Evolutionary conservation across 1,140 invertebrate species (phyloP).

Genomic region (Probaryconus sp.): DNA sequence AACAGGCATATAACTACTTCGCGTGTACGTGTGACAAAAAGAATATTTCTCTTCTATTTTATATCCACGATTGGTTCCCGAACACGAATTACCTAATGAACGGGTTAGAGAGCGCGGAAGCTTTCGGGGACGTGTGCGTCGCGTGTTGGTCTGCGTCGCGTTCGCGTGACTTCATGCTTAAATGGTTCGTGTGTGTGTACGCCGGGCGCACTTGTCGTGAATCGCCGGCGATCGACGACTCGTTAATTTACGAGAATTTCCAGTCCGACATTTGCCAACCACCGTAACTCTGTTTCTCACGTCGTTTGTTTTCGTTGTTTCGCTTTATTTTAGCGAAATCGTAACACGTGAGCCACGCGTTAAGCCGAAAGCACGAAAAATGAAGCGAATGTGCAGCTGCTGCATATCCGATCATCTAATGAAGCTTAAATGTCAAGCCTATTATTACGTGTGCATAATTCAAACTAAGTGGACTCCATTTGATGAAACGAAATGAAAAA

Average conservation of each 20-base stretch:
- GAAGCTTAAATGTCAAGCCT: too few relatives aligned
- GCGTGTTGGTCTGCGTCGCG: slow-evolving; percentile 49
- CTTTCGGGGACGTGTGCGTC: too few relatives aligned
- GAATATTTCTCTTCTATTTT: too few relatives aligned
- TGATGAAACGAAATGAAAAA: not conserved
- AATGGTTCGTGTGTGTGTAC: slow-evolving; percentile 34
- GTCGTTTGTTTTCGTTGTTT: slow-evolving; percentile 6
- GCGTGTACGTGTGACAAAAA: too few relatives aligned
- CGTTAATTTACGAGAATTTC: slow-evolving; percentile 53
- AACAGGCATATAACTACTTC: too few relatives aligned
- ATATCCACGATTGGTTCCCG: too few relatives aligned
- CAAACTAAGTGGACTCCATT: too few relatives aligned
- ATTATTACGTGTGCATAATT: too few relatives aligned
- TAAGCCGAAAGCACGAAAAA: slow-evolving; percentile 32
- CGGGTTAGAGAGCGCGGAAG: too few relatives aligned
- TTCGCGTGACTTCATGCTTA: slow-evolving; percentile 68
- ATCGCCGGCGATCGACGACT: slow-evolving; percentile 60
- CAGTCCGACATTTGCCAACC: slow-evolving; percentile 27
- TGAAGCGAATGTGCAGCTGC: slow-evolving; percentile 9
- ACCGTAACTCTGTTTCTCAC: slow-evolving; percentile 4
- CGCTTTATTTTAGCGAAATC: slow-evolving; percentile 16
- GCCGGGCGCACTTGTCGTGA: slow-evolving; percentile 55
- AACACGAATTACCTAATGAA: too few relatives aligned
- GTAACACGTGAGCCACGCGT: slow-evolving; percentile 32
- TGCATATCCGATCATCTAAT: slow-evolving; percentile 30